These are phyloP conservation scores for Marmota flaviventris DNA, from an alignment of 2,113 vertebrate species.

Conservation along the genomic window DNA sequence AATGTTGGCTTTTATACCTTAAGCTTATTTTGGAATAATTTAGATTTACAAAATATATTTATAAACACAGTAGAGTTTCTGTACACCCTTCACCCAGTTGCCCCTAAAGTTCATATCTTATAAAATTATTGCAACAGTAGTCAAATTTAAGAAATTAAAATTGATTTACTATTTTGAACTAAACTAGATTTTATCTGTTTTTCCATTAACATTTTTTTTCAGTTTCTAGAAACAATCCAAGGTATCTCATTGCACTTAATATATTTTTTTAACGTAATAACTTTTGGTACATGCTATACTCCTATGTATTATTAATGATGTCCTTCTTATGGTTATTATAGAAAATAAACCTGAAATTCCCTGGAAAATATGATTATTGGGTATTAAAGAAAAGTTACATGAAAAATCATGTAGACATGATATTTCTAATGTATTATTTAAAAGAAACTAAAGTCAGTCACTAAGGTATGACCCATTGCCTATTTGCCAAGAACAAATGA, in stretches of 20 bases:
- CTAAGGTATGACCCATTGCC: background rate
- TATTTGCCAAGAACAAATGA: slow-evolving; percentile 48
- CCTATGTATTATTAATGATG: background rate
- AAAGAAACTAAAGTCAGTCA: slow-evolving; percentile 34
- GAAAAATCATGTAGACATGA: background rate
- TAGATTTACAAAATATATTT: slow-evolving; percentile 24
- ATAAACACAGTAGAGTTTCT: slow-evolving; percentile 17
- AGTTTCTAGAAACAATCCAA: background rate
- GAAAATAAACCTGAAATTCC: slow-evolving; percentile 15
- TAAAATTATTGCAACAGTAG: background rate
- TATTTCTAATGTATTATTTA: slow-evolving; percentile 41
- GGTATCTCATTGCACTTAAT: background rate
- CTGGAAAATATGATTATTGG: slow-evolving; percentile 36
- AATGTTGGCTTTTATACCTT: background rate
- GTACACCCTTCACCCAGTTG: background rate
- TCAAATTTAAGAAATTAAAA: background rate
- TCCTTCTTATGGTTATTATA: slow-evolving; percentile 36
- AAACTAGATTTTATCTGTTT: background rate
- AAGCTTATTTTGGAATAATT: slow-evolving; percentile 34
- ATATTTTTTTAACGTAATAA: background rate
- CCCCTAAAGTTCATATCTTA: no score
- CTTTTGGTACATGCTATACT: background rate
- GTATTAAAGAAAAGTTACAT: background rate
- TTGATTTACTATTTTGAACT: background rate
- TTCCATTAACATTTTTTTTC: background rate